Percentiles rank a stretch among this genome's conserved stretches.
These are phyloP conservation scores for Lacerta viridis DNA, from an alignment of 2,797 vertebrate genomes.

Conservation along the genomic window DNA sequence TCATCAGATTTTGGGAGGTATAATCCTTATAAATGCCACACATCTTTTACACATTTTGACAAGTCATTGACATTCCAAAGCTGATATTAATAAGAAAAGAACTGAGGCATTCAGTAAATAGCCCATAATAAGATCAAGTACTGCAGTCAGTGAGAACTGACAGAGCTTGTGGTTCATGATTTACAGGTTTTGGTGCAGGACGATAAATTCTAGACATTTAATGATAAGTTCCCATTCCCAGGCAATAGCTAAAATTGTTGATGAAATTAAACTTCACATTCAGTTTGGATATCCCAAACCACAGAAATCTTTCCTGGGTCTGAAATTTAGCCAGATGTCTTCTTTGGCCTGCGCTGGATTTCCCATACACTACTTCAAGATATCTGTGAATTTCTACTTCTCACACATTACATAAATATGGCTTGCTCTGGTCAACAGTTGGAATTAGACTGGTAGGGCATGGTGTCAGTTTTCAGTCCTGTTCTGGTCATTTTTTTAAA, in stretches of 20 bases:
- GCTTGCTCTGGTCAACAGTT: constrained; percentile 29
- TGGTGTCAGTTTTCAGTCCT: not conserved
- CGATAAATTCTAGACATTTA: constrained; percentile 68
- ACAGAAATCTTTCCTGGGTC: constrained; percentile 66
- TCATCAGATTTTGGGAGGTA: constrained; percentile 27
- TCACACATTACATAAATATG: constrained; percentile 45
- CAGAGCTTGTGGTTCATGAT: constrained; percentile 61
- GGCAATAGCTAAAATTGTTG: constrained; percentile 70
- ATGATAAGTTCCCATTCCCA: constrained; percentile 62
- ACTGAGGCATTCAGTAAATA: constrained; percentile 56
- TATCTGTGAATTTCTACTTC: constrained; percentile 55
- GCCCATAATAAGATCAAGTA: constrained; percentile 60
- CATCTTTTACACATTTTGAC: constrained; percentile 32
- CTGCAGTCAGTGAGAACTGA: constrained; percentile 40
- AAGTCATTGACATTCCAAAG: constrained; percentile 26
- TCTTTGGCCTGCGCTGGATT: constrained; percentile 58
- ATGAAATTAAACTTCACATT: constrained; percentile 71
- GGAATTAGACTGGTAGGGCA: not conserved
- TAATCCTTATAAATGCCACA: constrained; percentile 41
- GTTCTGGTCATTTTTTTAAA: not conserved
- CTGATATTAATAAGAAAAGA: constrained; percentile 54
- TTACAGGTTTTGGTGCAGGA: constrained; percentile 65
- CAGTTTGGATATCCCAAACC: constrained; percentile 72
- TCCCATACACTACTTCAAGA: constrained; percentile 40
- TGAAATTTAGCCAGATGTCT: constrained; percentile 71